Base-by-base conservation (phyloP, 2,888 invertebrate species). In the Polydrusus cervinus region DNA sequence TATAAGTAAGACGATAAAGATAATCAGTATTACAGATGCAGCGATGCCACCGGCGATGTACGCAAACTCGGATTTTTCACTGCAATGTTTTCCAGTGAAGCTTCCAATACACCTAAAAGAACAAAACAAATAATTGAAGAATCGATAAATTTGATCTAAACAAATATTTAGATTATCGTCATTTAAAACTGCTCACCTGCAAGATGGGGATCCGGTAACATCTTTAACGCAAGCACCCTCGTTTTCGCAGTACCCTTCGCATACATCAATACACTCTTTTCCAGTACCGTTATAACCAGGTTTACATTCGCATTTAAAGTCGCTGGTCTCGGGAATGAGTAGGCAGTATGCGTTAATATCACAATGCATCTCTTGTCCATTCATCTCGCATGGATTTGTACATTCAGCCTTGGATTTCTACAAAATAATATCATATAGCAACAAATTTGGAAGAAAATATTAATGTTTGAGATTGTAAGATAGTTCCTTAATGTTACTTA, bases 11-110 rank as follows among this genome's bases (percentile, higher is more conserved):
- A 97, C 96, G 82, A 97, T 92, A 87, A 97, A 93, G 84, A 97
- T 97, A 81, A 97, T 94, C 83, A 97, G 93, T 81, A 97, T 94
- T 76, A 97, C 97, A n/a, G 95, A 94, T 16, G 96, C 96, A 8
- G 97, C 96, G 78, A 97, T 96, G 10, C 97, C 97, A 57, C 97
- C 97, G 66, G 96, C 97, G 77, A 97, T 96, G 87, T 97, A 97
- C 13, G 97, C 97, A 86, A 97, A 97, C 85, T 97, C 96, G n/a
- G 96, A 96, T 86, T 97, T 96, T 82, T 96, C 95, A 3, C 93
- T 91, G 84, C 97, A 97, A 79, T 94, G 94, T 78, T 93, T 93
- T 38, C 97, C 97, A 0, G 96, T 97, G 87, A 96, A 97, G 78
- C 97, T 97, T 1, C 97, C 97, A 11, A 94, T 93, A 85, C 97